A percentile compares a stretch with the other conserved stretches of the same genome.
phyloP scores from a whole-genome alignment of 2,113 vertebrate species.

The Gavialis gangeticus region DNA sequence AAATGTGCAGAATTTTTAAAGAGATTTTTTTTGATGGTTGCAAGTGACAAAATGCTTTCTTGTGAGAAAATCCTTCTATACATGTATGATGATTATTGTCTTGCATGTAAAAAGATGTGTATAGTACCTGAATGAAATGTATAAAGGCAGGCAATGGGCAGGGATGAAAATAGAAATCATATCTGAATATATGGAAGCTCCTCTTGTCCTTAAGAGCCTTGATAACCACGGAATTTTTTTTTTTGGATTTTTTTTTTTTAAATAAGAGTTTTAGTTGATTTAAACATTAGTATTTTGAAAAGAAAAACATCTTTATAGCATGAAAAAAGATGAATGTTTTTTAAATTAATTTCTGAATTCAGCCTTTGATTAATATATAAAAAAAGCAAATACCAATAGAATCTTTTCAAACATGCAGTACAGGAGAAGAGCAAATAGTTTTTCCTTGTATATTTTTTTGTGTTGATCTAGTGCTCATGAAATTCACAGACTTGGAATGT shows the following conservation, averaged over 20 bases:
- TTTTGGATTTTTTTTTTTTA: too few relatives aligned
- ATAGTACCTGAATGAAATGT: neutral
- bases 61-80: neutral
- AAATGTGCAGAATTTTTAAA: neutral
- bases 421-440: neutral
- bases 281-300: neutral
- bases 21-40: neutral
- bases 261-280: neutral
- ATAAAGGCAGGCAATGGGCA: neutral
- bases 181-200: neutral
- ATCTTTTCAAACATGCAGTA: neutral
- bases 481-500: neutral
- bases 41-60: neutral
- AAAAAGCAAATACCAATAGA: neutral
- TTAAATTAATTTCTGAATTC: neutral
- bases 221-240: neutral
- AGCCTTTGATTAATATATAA: neutral
- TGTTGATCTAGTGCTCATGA: neutral
- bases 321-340: neutral
- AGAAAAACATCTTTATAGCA: neutral
- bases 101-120: neutral
- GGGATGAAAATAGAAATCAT: neutral
- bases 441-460: neutral
- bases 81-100: neutral
- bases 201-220: neutral